Base-by-base conservation (phyloP, 2,113 vertebrate species). In the Carassius auratus region DNA sequence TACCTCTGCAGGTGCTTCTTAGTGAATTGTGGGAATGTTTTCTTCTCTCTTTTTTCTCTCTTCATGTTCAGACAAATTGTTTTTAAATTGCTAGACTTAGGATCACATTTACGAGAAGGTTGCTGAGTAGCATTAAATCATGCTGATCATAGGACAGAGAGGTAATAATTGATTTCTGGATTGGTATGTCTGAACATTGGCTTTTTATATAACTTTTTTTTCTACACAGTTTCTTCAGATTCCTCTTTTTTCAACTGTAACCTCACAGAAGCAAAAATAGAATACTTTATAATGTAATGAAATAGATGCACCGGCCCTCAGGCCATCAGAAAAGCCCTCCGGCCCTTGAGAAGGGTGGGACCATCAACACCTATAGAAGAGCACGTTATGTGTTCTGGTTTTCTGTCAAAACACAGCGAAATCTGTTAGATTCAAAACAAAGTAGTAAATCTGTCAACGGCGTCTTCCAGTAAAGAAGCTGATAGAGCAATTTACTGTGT, bases 401-500 rank as follows among this genome's bases (percentile, higher is more conserved):
- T 26, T 52, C 52, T 79, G 14, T 23, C 50, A 66, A 42, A 45
- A 83, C 9, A 48, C 36, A 76, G 66, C 73, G 50, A 55, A 55
- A 77, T 30, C 57, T 85, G 33, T 19, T 30, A 57, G 71, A 61
- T 85, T 82, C 76, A 86, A 90, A 89, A 87, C 83, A 86, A 84
- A 81, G 69, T 45, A 23, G 64, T 90, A 90, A 89, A 91, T 90
- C 87, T 87, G 69, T 83, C 86, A 87, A 23, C 64, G 55, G 9
- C 73, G 45, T 73, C 45, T 84, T 21, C n/a, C 19, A 23, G 69
- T 76, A 75, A 36, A 77, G 21, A 5, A 78, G 64, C 68, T 55
- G 78, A 81, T 36, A 38, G 52, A 71, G 61, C 84, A 73, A 55
- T 57, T 30, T 17, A 10, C 26, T 78, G 9, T 57, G 3, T 76